phyloP scores from a whole-genome alignment of 2,113 vertebrate genomes.

The Stigmatopora argus region DNA sequence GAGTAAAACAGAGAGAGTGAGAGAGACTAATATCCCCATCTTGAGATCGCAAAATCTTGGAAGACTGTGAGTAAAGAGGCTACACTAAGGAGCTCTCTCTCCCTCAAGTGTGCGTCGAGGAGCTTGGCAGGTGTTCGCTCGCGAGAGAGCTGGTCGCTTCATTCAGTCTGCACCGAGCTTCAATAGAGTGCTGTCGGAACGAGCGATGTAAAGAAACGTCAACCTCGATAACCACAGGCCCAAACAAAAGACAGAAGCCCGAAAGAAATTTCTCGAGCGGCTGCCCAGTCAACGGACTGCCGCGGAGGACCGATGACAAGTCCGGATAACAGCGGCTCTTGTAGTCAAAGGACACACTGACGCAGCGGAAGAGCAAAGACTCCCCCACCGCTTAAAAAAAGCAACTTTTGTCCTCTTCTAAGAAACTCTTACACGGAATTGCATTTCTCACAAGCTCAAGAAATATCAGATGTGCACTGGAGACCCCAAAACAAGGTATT shows the following conservation, averaged over 20 bases:
- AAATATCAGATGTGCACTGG: too few species aligned
- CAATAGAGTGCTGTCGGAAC: constrained; percentile 14
- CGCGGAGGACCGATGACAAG: constrained; percentile 2
- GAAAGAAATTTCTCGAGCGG: not conserved
- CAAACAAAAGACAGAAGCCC: constrained; percentile 7
- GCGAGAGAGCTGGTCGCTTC: constrained; percentile 45
- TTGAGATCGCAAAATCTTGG: not conserved
- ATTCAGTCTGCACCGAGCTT: constrained; percentile 43
- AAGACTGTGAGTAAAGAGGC: not conserved
- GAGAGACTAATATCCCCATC: not conserved
- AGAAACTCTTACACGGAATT: not conserved
- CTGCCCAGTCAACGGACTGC: not conserved
- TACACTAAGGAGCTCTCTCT: constrained; percentile 7
- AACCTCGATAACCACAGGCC: constrained; percentile 1
- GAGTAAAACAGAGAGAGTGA: too few species aligned
- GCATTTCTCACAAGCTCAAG: not conserved
- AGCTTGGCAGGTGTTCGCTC: constrained; percentile 61
- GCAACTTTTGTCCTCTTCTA: constrained; percentile 16
- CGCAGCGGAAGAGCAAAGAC: constrained; percentile 32
- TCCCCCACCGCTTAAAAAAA: constrained; percentile 15
- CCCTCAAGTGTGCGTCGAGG: constrained; percentile 17
- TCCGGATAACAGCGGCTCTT: not conserved
- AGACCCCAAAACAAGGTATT: not conserved
- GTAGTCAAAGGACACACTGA: constrained; percentile 29
- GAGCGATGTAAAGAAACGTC: constrained; percentile 4